Evolutionary conservation across 2,888 invertebrate species (phyloP), one percentile per base, ranked within the genome.

Genomic region (Plutella xylostella): DNA sequence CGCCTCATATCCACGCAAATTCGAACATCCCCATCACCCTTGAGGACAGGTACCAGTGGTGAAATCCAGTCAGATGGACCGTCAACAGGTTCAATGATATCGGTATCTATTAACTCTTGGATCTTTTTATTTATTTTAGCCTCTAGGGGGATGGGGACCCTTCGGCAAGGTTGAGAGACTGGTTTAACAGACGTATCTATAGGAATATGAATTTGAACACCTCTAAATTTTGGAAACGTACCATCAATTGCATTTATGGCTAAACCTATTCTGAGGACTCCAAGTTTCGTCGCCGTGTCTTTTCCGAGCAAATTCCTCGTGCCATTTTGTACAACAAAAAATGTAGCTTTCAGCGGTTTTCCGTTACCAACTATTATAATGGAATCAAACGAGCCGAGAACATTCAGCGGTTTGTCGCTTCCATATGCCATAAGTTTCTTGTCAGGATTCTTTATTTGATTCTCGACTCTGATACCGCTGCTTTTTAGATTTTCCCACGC

Each of bases 381-480:
- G 7, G 53, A 43, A 6, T 55, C 52, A 51, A 59, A 56, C 7
- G 53, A 53, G 3, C 55, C 55, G 28, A 49, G 5, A 4, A 53
- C 30, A 18, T 37, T 47, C 6, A 59, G 22, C 3, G 56, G 55
- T 12, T 14, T 17, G 4, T 43, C 33, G 31, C 43, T 45, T 6
- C 56, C 58, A 30, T 56, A 57, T 5, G 53, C 51, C 17, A 49
- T 6, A 19, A 56, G 51, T 0, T 9, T 43, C 46, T 52, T 52
- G 12, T 51, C 42, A 7, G 51, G 41, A 14, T 28, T 38, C 7
- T 38, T 42, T 21, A 25, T 5, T 43, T 55, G 52, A 7, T 54
- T 51, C 1, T 5, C 7, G 7, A 48, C 43, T 17, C 5, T 1
- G 2, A 48, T 45, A 12, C 31, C 25, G 2, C n/a, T 30, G 1